Evolutionary conservation across 2,113 vertebrate species (phyloP), one percentile per base, ranked within the genome.

Genomic region (Ivindomyrus marchei): DNA sequence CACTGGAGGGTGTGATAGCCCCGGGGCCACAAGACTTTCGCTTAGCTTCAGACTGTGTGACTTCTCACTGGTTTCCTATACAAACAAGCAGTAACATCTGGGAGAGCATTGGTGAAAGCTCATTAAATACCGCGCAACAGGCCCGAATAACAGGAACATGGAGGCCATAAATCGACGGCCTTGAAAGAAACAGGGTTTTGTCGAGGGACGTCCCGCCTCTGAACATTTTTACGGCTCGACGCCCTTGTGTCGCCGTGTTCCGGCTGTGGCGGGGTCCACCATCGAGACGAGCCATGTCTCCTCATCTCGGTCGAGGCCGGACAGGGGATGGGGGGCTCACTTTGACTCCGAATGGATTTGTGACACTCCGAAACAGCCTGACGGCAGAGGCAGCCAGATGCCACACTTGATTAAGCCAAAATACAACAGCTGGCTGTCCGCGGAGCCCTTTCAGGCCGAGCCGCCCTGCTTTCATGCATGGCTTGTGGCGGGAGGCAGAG

Each of bases 371-470:
- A 94, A 93, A 92, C 93, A 92, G 92, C 91, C 92, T 62, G 6
- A 91, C 93, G 94, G 94, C 93, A 93, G 92, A 94, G 93, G 92
- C 93, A 94, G 94, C 92, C 95, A 96, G 95, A 95, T 95, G 95
- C 94, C 92, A 94, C 91, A 91, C 94, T 94, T 94, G 96, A 96
- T 95, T 95, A 95, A 94, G 92, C 94, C 95, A 94, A 95, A 97
- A 96, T 94, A 92, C 91, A 92, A 94, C 97, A 97, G 97, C 96
- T 97, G 97, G 95, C 93, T 90, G 92, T 93, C 92, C 95, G 85
- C 92, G 83, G 91, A 13, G 92, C 92, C 89, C 90, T 93, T 94
- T 94, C 90, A 93, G 89, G 91, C 91, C 88, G 45, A 83, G 89
- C 92, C 90, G 94, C 89, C 74, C 88, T 93, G 92, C 92, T 95